Conservation (phyloP, 2,113 vertebrate genomes). For the Carassius auratus region DNA sequence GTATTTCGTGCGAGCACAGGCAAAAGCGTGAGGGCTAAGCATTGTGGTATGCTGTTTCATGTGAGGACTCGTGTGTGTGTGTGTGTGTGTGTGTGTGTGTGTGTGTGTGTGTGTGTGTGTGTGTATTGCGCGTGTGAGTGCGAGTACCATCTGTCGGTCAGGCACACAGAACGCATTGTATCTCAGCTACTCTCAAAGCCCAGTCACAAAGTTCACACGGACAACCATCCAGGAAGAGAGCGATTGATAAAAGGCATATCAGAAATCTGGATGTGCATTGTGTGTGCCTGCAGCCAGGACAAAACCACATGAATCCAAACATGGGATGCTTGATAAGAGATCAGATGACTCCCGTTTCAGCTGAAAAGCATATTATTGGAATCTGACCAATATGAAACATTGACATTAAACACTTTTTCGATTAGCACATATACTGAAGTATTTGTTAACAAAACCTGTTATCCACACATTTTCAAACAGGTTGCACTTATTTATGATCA, state of each 20-base stretch:
- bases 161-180: slow-evolving; percentile 58
- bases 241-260: slow-evolving; percentile 45
- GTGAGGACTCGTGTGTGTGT: slow-evolving; percentile 38
- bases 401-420: not conserved
- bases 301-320: not conserved
- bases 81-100: not conserved
- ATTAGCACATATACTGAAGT: not conserved
- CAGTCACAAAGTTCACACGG: slow-evolving; percentile 52
- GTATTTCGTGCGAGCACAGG: slow-evolving; percentile 40
- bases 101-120: too few relatives aligned
- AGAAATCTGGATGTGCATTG: slow-evolving; percentile 21
- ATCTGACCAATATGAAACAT: not conserved
- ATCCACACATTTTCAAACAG: too few relatives aligned
- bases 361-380: slow-evolving; percentile 8
- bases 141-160: slow-evolving; percentile 57
- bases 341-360: not conserved
- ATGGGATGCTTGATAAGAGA: not conserved
- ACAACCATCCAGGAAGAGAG: slow-evolving; percentile 46
- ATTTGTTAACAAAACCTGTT: not conserved
- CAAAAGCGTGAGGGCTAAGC: slow-evolving; percentile 29
- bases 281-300: not conserved
- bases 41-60: slow-evolving; percentile 48
- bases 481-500: not conserved
- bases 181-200: slow-evolving; percentile 49
- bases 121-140: not conserved